Percentiles rank a stretch among this genome's conserved stretches.
Conservation (phyloP, 2,113 vertebrate species). For the Mastomys natalensis region DNA sequence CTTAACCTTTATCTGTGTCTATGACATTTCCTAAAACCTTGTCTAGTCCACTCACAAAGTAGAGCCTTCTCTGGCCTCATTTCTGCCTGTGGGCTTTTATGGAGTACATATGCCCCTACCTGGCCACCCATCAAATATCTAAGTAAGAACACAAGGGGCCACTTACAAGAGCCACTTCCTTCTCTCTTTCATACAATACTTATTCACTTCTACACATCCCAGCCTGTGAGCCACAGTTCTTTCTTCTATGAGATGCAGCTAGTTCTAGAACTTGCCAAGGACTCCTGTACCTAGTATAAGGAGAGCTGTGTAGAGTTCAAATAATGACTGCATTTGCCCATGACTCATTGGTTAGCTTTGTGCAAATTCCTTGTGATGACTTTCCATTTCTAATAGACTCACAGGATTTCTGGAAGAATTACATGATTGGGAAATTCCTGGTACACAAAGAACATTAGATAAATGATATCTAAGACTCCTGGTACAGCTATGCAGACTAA, state of each 20-base stretch:
- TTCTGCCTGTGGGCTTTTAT: not conserved
- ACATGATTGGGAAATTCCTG: not conserved
- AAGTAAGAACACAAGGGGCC: not conserved
- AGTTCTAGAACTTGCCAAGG: not conserved
- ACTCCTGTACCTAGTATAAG: not conserved
- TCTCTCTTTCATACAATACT: not conserved
- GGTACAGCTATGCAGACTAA: not conserved
- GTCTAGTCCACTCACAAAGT: not conserved
- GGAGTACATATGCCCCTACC: not conserved
- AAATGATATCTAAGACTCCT: no score
- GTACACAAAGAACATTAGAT: not conserved
- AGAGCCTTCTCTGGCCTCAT: not conserved
- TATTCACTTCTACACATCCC: not conserved
- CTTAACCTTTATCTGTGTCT: not conserved
- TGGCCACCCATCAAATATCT: not conserved
- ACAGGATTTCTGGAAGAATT: not conserved
- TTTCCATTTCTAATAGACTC: not conserved
- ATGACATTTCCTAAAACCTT: not conserved
- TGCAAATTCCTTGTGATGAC: not conserved
- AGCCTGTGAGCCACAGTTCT: not conserved
- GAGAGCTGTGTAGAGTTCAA: not conserved
- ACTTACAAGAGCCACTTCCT: accelerated
- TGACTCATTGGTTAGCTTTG: no score
- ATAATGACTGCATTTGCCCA: not conserved
- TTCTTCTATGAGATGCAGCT: not conserved